phyloP scores from a whole-genome alignment of 1,140 invertebrate species.

The Drosophila littoralis region DNA sequence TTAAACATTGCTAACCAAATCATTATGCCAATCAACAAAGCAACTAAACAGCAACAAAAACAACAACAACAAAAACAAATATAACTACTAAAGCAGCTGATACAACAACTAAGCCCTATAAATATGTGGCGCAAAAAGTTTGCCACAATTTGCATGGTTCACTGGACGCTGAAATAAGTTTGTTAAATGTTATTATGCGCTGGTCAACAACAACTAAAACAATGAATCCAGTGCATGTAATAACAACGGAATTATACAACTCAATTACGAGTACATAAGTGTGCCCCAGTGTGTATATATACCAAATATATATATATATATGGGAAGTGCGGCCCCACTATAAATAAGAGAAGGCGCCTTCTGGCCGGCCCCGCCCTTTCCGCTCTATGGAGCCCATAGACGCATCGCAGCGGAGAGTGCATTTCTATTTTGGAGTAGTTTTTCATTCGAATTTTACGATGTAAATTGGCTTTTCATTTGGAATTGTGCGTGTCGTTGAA shows the following conservation, averaged over 20 bases:
- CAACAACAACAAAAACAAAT: background rate
- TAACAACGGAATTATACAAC: slow-evolving; percentile 60
- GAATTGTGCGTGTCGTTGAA: slow-evolving; percentile 28
- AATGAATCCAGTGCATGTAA: slow-evolving; percentile 15
- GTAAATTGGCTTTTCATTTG: slow-evolving; percentile 46
- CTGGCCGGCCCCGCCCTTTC: too few relatives aligned
- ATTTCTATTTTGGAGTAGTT: slow-evolving; percentile 58
- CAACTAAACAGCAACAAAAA: slow-evolving; percentile 16
- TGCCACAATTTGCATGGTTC: slow-evolving; percentile 70
- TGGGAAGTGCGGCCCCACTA: background rate
- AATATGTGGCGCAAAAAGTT: slow-evolving; percentile 26
- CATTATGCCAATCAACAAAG: slow-evolving; percentile 41
- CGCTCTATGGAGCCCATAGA: slow-evolving; percentile 3
- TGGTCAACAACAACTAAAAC: slow-evolving; percentile 12
- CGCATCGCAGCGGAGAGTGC: slow-evolving; percentile 60
- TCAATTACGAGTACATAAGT: slow-evolving; percentile 49
- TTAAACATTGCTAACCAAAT: slow-evolving; percentile 31
- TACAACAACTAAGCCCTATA: slow-evolving; percentile 21
- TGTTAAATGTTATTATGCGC: slow-evolving; percentile 70
- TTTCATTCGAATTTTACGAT: slow-evolving; percentile 47
- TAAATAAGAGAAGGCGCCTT: background rate
- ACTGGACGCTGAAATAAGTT: slow-evolving; percentile 62
- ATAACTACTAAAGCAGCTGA: slow-evolving; percentile 1
- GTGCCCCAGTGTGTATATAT: background rate
- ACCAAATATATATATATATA: slow-evolving; percentile 15